Evolutionary conservation across 2,888 invertebrate species (phyloP), one percentile per base, ranked within the genome.

Genomic region (Ophion costatus): DNA sequence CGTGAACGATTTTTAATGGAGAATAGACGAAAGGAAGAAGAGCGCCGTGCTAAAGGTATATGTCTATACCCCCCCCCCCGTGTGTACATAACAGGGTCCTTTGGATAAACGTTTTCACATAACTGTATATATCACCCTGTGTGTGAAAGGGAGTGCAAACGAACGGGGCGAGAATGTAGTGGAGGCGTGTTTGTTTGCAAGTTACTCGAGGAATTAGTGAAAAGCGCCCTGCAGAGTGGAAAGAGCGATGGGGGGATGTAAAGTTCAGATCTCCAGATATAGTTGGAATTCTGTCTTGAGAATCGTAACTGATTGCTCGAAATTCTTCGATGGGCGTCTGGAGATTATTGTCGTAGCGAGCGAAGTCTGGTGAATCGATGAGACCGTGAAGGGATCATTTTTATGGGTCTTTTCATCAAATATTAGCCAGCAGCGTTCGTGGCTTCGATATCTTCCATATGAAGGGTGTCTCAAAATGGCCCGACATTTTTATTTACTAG

Each of bases 31-130:
- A 80, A 83, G 59, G 64, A 73, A 0, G 71, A 80, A 29, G 84
- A 84, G 33, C 86, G 82, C 59, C 86, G 82, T 0, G 56, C 73
- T 22, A 77, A 66, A 80, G 84, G 88, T 88, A 83, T n/a, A 22
- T 24, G 14, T n/a, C 11, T 51, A 38, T 73, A 10, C 2, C n/a
- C n/a, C n/a, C n/a, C n/a, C n/a, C n/a, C n/a, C 17, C 45, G 42
- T 45, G 22, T 17, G 6, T 24, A 20, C 29, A 29, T 64, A 75
- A 75, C 22, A 17, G 63, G 63, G n/a, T 67, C 57, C 56, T 51
- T 61, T 11, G 38, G 51, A 77, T 59, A 59, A 79, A 79, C 77
- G 63, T 73, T 79, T 73, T 66, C 73, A 29, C 74, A 74, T 17
- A 14, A 20, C n/a, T 61, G 45, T 69, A 22, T 67, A 59, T 38